Conservation (phyloP, 2,113 vertebrate species). For the Tylochromis polylepis region DNA sequence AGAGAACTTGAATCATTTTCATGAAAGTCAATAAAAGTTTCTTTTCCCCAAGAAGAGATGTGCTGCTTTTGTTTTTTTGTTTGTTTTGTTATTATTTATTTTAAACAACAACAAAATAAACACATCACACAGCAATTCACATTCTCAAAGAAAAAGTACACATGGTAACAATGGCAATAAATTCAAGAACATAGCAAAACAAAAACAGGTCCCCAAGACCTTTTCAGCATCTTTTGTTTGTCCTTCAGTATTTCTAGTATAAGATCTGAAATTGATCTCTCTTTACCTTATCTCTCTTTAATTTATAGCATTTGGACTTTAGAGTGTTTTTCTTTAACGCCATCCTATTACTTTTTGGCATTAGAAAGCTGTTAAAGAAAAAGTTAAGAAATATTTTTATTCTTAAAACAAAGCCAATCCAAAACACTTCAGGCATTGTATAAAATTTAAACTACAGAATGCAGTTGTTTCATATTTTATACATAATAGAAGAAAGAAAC, state of each 20-base stretch:
- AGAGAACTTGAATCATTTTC: background rate
- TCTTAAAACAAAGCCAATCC: background rate
- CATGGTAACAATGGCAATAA: background rate
- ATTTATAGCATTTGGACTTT: background rate
- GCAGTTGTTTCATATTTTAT: no score
- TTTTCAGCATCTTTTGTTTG: background rate
- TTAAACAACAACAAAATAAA: background rate
- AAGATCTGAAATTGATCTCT: background rate
- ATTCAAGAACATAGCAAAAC: background rate
- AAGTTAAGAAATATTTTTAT: background rate
- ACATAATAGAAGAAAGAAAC: no score
- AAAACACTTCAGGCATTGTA: background rate
- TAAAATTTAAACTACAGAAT: background rate
- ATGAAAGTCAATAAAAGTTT: background rate
- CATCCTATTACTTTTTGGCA: background rate
- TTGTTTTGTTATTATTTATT: background rate
- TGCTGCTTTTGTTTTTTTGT: background rate
- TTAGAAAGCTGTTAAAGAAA: background rate
- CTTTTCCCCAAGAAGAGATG: background rate
- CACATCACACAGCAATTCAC: background rate
- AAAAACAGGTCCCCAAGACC: background rate
- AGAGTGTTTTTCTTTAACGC: background rate
- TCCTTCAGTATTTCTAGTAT: background rate
- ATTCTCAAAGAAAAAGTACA: background rate
- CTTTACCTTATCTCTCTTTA: background rate